Evolutionary conservation across 2,888 invertebrate genomes (phyloP).

Genomic region (Callinectes sapidus): DNA sequence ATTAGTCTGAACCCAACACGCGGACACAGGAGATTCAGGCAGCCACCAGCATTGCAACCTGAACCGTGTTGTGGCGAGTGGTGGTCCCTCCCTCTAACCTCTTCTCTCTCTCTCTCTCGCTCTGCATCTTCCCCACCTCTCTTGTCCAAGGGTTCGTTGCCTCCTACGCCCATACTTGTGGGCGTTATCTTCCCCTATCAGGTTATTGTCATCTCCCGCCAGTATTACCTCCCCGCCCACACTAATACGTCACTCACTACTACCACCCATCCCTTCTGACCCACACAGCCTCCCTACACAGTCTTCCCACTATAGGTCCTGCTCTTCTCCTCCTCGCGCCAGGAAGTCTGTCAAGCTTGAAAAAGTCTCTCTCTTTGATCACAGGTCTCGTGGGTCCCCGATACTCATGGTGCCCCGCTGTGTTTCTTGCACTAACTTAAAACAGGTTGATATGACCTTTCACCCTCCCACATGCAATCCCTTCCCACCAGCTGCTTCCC

Average conservation of each 20-base stretch:
- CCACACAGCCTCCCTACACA: not conserved
- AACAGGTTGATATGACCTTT: conserved; percentile 20
- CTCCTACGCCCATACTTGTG: not conserved
- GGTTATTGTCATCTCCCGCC: conserved; percentile 2
- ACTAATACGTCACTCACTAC: not conserved
- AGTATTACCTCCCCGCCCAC: not conserved
- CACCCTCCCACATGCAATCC: conserved; percentile 8
- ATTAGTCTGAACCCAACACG: not conserved
- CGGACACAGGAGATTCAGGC: not conserved
- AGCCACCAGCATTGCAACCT: conserved; percentile 16
- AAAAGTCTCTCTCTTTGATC: not conserved
- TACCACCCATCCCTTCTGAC: not conserved
- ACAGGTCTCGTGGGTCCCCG: not conserved
- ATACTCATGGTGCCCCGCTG: not conserved
- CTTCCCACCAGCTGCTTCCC: conserved; percentile 35
- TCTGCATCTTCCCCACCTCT: too few relatives aligned
- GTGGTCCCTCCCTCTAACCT: not conserved
- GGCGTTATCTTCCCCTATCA: not conserved
- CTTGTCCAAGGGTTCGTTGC: not conserved
- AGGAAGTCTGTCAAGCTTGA: not conserved
- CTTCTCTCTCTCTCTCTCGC: not conserved
- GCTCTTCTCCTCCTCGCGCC: not conserved
- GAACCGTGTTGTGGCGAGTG: conserved; percentile 26
- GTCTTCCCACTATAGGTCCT: not conserved
- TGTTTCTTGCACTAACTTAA: conserved; percentile 14